Evolutionary conservation across 2,113 vertebrate genomes (phyloP).

Genomic region (Isurus oxyrinchus): DNA sequence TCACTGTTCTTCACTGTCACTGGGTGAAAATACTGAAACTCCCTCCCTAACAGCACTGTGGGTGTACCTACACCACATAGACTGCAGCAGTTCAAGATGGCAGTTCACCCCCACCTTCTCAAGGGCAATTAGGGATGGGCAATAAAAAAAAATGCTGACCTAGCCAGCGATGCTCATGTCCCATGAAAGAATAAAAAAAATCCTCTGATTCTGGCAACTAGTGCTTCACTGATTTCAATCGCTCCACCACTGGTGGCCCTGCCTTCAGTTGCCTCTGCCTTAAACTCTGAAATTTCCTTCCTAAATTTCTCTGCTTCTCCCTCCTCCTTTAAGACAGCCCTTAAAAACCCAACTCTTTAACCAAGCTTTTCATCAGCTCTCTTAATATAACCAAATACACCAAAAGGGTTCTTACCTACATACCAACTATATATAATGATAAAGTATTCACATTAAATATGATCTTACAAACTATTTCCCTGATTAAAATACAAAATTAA

Average conservation of each 20-base stretch:
- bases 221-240: background rate
- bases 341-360: background rate
- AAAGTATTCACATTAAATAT: conserved; percentile 36
- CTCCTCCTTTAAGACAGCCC: background rate
- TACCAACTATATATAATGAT: conserved; percentile 28
- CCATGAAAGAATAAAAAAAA: no score
- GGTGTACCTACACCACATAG: no score
- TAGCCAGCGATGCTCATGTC: no score
- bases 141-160: no score
- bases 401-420: conserved; percentile 20
- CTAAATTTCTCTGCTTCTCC: background rate
- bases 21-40: no score
- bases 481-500: conserved; percentile 35
- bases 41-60: no score
- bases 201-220: background rate
- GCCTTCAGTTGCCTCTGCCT: background rate
- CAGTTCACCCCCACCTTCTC: no score
- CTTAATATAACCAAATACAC: background rate
- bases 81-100: no score
- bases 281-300: background rate
- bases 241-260: background rate
- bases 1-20: no score
- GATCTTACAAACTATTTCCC: conserved; percentile 31
- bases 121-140: no score
- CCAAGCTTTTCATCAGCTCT: background rate